Conservation (phyloP, 2,113 vertebrate genomes). For the Cromileptes altivelis region DNA sequence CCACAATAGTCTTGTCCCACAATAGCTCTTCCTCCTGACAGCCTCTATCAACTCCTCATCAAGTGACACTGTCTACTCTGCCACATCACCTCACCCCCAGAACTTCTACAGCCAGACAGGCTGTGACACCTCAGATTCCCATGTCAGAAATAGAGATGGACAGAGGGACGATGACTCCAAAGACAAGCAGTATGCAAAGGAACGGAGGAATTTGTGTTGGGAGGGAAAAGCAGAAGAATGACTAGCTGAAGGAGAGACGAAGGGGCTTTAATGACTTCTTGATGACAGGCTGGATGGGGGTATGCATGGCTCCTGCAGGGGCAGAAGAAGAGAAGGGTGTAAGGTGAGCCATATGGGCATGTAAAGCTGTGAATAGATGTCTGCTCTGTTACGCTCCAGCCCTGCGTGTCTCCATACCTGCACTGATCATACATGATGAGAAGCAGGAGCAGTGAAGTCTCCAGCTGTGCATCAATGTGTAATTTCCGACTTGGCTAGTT, state of each 20-base stretch:
- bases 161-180: conserved; percentile 31
- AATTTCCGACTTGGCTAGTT: conserved; percentile 47
- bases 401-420: conserved; percentile 54
- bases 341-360: conserved; percentile 55
- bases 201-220: conserved; percentile 62
- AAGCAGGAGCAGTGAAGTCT: conserved; percentile 46
- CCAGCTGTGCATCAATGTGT: conserved; percentile 62
- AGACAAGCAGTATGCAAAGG: conserved; percentile 40
- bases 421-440: conserved; percentile 41
- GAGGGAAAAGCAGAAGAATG: conserved; percentile 28
- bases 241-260: conserved; percentile 25
- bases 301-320: conserved; percentile 44
- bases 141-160: conserved; percentile 65
- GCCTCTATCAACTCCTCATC: conserved; percentile 52
- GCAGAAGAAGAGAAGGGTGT: conserved; percentile 38
- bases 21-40: conserved; percentile 63
- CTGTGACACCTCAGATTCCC: conserved; percentile 49
- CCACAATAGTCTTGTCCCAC: conserved; percentile 37
- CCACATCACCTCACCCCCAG: conserved; percentile 2
- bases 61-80: conserved; percentile 8
- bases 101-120: conserved; percentile 29
- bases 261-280: conserved; percentile 73
- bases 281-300: conserved; percentile 77
- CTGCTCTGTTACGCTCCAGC: conserved; percentile 10
- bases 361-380: conserved; percentile 56